These are phyloP conservation scores for Saccopteryx bilineata DNA, from an alignment of 2,113 vertebrate genomes.

Conservation along the genomic window DNA sequence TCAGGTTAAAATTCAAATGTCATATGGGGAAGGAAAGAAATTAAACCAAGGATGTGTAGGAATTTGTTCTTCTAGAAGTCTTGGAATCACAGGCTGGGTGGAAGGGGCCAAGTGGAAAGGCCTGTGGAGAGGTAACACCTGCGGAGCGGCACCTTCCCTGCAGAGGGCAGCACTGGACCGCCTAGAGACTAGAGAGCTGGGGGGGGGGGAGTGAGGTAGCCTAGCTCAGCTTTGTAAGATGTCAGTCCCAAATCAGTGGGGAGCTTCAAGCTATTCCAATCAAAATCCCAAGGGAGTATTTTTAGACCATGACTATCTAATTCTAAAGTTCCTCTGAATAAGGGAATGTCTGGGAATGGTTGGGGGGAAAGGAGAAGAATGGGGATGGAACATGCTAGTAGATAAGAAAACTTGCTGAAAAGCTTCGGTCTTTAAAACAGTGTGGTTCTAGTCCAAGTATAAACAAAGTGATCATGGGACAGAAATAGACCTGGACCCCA, in stretches of 20 bases:
- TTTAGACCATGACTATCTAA: neutral
- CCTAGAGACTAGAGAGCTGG: neutral
- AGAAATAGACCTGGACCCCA: neutral
- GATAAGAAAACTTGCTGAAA: neutral
- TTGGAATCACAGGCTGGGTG: neutral
- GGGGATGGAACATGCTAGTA: neutral
- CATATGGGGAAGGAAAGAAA: neutral
- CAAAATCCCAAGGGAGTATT: neutral
- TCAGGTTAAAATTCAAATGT: slow-evolving; percentile 6
- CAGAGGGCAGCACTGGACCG: neutral
- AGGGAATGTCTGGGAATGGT: neutral
- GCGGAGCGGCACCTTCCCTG: too few species aligned
- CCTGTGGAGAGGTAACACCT: neutral
- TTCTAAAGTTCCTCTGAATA: slow-evolving; percentile 48
- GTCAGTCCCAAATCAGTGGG: neutral
- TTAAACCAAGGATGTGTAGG: neutral
- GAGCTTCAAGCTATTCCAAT: neutral
- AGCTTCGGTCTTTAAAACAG: neutral
- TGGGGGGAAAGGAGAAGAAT: neutral
- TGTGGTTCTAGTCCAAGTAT: neutral
- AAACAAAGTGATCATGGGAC: neutral
- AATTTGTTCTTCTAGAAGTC: neutral
- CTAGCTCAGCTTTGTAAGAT: neutral
- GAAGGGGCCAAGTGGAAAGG: too few species aligned
- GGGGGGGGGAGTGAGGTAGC: neutral